Base-by-base conservation (phyloP, 1,140 invertebrate species). In the Drosophila burlai region DNA sequence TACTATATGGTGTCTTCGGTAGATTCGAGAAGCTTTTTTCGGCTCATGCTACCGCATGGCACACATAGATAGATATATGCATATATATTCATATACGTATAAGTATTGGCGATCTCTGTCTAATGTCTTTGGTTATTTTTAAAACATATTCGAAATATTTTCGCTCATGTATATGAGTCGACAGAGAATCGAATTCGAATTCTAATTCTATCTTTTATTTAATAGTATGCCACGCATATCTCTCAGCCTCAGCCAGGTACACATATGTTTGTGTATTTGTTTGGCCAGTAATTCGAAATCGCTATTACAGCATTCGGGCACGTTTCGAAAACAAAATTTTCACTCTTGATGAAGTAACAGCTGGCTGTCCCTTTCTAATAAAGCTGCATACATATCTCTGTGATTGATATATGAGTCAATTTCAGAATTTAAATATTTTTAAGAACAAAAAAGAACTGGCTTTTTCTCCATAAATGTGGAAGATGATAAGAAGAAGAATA, bases 91-190 rank as follows among this genome's bases (percentile, higher is more conserved):
- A 59, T 18, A 76, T 55, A 49, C 59, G 55, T 36, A 46, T 67
- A 45, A 36, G 65, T 77, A 63, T 68, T 49, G 49, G 55, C 83
- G 65, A 47, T 74, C 72, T 87, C 72, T 83, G 68, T 87, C 80
- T 90, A 90, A 89, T 68, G 81, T 49, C 69, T 79, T 65, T 76
- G 78, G 78, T 85, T 90, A 90, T 89, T 89, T 89, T 89, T 90
- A 89, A 90, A 85, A 85, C 75, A 90, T 80, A 81, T 89, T 82
- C 85, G 84, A 87, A 87, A 87, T 87, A 82, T 86, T 85, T 85
- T 74, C 49, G 80, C 78, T 26, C 63, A 83, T 83, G 62, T 79
- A 65, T 62, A 78, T 73, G 62, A 68, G 64, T 71, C 65, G 65
- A 36, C 69, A 21, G 68, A 67, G 65, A 72, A 71, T 59, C 69